phyloP scores from a whole-genome alignment of 2,113 vertebrate species.

The Amblyopsis rosae region DNA sequence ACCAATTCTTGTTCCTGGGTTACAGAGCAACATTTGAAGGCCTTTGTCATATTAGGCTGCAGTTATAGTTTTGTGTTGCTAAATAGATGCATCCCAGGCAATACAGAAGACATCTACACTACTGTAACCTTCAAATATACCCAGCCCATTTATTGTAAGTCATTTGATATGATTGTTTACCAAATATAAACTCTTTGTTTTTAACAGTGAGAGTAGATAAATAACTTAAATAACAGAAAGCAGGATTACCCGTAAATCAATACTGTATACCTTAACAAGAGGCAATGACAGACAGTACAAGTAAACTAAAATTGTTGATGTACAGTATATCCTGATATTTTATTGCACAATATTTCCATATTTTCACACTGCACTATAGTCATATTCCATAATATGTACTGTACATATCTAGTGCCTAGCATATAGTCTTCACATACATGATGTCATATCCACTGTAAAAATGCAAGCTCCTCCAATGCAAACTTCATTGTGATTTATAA shows the following conservation, averaged over 20 bases:
- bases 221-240: not conserved
- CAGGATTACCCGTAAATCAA: conserved; percentile 4
- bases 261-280: conserved; percentile 1
- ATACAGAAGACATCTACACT: not conserved
- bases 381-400: conserved; percentile 38
- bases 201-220: too few species aligned
- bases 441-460: conserved; percentile 45
- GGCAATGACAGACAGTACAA: not conserved
- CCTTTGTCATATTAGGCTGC: too few species aligned
- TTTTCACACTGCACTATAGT: conserved; percentile 11
- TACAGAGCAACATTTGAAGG: too few species aligned
- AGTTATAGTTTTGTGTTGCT: too few species aligned
- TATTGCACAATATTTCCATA: conserved; percentile 4
- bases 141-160: conserved; percentile 51
- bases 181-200: too few species aligned
- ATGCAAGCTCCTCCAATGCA: conserved; percentile 50
- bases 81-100: too few species aligned
- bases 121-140: conserved; percentile 27
- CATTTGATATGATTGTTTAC: conserved; percentile 15
- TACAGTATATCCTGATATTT: conserved; percentile 30
- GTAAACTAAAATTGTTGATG: conserved; percentile 13
- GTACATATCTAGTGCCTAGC: conserved; percentile 68
- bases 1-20: too few species aligned
- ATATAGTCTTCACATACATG: conserved; percentile 51
- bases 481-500: conserved; percentile 50